Evolutionary conservation across 2,113 vertebrate genomes (phyloP), one percentile per base, ranked within the genome.

Genomic region (human (Homo sapiens)): DNA sequence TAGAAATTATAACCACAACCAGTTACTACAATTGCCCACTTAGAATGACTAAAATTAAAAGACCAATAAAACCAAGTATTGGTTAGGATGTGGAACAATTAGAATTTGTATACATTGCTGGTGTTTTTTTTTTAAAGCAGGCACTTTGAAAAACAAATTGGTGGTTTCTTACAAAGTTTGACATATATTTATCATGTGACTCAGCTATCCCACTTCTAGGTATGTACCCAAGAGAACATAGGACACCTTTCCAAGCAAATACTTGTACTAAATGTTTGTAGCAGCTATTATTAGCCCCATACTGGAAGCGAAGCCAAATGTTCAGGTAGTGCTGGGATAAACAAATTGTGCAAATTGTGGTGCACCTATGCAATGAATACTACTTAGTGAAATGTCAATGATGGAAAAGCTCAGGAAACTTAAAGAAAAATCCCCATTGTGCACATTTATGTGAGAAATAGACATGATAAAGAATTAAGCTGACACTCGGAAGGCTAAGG

Each of bases 391-490:
- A 94, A 80, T 85, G 25, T 92, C 79, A 84, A 92, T 79, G 61
- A n/a, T 92, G 35, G 70, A 43, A 55, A 79, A 93, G 8, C 59
- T 79, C 30, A 94, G 59, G 18, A 84, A 94, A 84, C 52, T 83
- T 79, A 40, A 68, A 80, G 83, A 89, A 50, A 50, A 72, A 93
- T 10, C 22, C 5, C 35, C 13, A 27, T 40, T 89, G 43, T 92
- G 40, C 87, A 76, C 27, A 64, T 95, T 93, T 97, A 32, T 68
- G n/a, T 89, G 87, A 97, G 27, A 83, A 64, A 64, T 17, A 90
- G 50, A 81, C 27, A 81, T 48, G 43, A n/a, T 85, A 27, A 61
- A 93, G 30, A 64, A 64, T 64, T 32, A 64, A 64, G 61, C 61
- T 64, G 61, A 64, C 30, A 64, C 30, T 32, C 61, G 12, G 61